Evolutionary conservation across 2,888 invertebrate genomes (phyloP).

Genomic region (Luffia ferchaultella): DNA sequence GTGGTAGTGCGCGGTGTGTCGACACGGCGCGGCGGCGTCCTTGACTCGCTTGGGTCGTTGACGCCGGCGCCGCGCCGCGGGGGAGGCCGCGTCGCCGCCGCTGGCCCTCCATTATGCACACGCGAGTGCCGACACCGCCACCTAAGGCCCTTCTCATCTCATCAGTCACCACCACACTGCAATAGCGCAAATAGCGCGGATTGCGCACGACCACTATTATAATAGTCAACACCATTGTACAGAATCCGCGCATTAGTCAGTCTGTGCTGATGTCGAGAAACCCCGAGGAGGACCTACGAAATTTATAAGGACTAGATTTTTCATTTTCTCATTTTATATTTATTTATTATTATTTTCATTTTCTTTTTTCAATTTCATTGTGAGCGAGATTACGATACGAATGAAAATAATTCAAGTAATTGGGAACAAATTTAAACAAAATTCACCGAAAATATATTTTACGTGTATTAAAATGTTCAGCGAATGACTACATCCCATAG

Average conservation of each 20-base stretch:
- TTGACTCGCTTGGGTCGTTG: constrained; percentile 9
- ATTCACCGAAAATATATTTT: too few relatives aligned
- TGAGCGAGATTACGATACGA: too few relatives aligned
- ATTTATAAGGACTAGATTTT: neutral
- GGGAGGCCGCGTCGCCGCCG: constrained; percentile 3
- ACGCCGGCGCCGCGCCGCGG: constrained; percentile 7
- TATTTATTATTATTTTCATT: too few relatives aligned
- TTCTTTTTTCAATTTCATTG: too few relatives aligned
- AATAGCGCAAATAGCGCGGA: too few relatives aligned
- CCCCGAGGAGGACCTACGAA: neutral
- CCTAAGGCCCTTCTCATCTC: constrained; percentile 5
- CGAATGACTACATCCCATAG: too few relatives aligned
- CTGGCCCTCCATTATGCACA: constrained; percentile 4
- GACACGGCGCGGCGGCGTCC: constrained; percentile 7
- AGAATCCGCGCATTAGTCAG: too few relatives aligned
- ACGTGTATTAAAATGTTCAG: too few relatives aligned
- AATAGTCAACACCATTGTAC: too few relatives aligned
- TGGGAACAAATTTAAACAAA: too few relatives aligned
- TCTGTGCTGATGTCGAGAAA: neutral
- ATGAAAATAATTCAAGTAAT: too few relatives aligned
- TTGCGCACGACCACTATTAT: too few relatives aligned
- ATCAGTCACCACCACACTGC: neutral
- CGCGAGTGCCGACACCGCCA: constrained; percentile 4
- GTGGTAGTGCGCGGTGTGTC: neutral
- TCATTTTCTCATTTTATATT: neutral